Evolutionary conservation across 2,113 vertebrate genomes (phyloP), one percentile per base, ranked within the genome.

Genomic region (Malurus elegans): DNA sequence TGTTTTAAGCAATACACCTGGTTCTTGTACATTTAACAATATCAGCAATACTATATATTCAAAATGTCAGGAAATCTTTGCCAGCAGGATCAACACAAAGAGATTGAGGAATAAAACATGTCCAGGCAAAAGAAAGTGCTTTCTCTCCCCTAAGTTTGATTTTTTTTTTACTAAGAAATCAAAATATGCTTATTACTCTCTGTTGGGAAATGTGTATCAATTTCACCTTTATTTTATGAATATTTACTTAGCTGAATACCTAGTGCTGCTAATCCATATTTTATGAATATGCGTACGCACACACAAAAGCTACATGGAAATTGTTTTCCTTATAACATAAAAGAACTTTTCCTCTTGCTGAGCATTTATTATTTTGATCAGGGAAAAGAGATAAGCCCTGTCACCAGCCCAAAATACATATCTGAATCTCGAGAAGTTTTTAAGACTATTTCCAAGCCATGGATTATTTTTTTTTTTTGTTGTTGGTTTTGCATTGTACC

Each of bases 221-320:
- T 93, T 96, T 86, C 79, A 90, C 81, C 54, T 95, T 96, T 96
- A 94, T 95, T 92, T 96, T 93, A 95, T 94, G 62, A 95, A 95
- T 94, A 83, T 93, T 96, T 95, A 88, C 81, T 92, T 90, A 95
- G 95, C 72, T 95, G 95, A 96, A 96, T 70, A 93, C 86, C 89
- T 94, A 86, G 67, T 73, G 34, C 87, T 90, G 90, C 90, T 95
- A 97, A 97, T 96, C 82, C 91, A 86, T 96, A 95, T 96, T 97
- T 97, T 96, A 96, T 95, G 92, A 96, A 95, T 94, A 93, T 80
- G 86, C 9, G 54, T 69, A 57, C 28, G 65, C 85, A 90, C 72
- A 93, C 91, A 91, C 73, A 92, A 65, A 86, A 66, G 78, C 69
- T 94, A 86, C 79, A 70, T 6, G 36, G 65, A 91, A 92, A 90